Evolutionary conservation across 53 echinoderm and acorn worm genomes (phyloP).

Genomic region (Henricia sp.): DNA sequence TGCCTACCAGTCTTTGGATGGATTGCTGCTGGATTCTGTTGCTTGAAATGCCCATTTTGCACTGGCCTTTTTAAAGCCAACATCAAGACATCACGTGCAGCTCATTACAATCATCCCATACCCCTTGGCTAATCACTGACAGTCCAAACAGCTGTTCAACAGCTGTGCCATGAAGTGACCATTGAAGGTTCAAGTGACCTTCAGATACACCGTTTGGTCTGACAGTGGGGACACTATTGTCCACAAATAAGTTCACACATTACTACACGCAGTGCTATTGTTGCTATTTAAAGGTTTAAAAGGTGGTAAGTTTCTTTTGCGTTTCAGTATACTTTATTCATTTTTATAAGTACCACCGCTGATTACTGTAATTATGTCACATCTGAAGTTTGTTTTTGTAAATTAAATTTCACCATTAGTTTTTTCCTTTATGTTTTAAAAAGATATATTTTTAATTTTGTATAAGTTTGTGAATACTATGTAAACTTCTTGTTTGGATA

Average conservation of each 20-base stretch:
- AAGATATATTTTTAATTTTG: slow-evolving; percentile 44
- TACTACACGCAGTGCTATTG: too few relatives aligned
- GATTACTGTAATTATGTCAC: background rate
- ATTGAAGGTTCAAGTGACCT: background rate
- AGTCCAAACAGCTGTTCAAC: too few relatives aligned
- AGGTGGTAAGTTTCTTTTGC: background rate
- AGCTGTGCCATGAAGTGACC: background rate
- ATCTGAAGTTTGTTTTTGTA: background rate
- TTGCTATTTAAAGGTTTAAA: too few relatives aligned
- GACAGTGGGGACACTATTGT: background rate
- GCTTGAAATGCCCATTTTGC: too few relatives aligned
- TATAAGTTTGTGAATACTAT: slow-evolving; percentile 56
- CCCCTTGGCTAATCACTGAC: too few relatives aligned
- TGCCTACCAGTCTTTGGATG: too few relatives aligned
- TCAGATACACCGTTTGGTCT: background rate
- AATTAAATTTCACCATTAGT: background rate
- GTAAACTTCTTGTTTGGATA: slow-evolving; percentile 36
- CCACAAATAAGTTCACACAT: background rate
- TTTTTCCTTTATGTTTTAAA: background rate
- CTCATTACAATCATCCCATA: too few relatives aligned
- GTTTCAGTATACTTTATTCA: background rate
- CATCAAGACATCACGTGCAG: too few relatives aligned
- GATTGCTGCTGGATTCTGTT: too few relatives aligned
- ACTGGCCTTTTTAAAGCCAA: too few relatives aligned
- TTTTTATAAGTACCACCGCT: slow-evolving; percentile 33